Conservation (phyloP, 2,888 invertebrate genomes). For the Strigamia transsilvanica region DNA sequence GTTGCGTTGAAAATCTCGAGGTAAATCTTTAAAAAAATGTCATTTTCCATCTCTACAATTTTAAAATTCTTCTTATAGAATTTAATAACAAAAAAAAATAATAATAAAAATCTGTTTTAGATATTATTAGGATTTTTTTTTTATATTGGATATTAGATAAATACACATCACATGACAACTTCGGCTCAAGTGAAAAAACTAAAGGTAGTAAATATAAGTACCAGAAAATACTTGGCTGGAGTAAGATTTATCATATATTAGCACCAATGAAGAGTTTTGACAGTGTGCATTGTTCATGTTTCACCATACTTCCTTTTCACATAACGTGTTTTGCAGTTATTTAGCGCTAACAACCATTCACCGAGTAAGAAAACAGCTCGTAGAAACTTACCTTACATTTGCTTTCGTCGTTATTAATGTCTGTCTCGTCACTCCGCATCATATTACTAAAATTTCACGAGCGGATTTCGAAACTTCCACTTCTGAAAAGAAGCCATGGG, state of each 20-base stretch:
- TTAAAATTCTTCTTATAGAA: too few relatives aligned
- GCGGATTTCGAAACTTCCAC: slow-evolving; percentile 21
- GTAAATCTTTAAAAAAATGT: too few relatives aligned
- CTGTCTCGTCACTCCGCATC: slow-evolving; percentile 11
- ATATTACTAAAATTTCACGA: slow-evolving; percentile 16
- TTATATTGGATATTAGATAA: too few relatives aligned
- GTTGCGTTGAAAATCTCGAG: neutral
- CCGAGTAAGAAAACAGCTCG: neutral
- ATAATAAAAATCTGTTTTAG: too few relatives aligned
- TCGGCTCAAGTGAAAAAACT: too few relatives aligned
- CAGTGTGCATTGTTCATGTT: neutral
- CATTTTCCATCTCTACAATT: too few relatives aligned
- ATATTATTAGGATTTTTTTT: too few relatives aligned
- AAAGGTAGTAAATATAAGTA: too few relatives aligned
- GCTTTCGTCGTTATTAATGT: neutral
- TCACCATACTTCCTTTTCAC: neutral
- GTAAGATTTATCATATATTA: neutral
- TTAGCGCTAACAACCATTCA: neutral
- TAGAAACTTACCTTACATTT: neutral
- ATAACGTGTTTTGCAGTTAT: neutral
- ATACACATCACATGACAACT: too few relatives aligned
- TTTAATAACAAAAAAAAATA: too few relatives aligned
- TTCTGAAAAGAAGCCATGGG: slow-evolving; percentile 30
- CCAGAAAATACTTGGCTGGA: too few relatives aligned
- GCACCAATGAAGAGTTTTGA: neutral